Percentiles rank a stretch among this genome's conserved stretches.
phyloP scores from a whole-genome alignment of 2,113 vertebrate genomes.

The Columba livia region DNA sequence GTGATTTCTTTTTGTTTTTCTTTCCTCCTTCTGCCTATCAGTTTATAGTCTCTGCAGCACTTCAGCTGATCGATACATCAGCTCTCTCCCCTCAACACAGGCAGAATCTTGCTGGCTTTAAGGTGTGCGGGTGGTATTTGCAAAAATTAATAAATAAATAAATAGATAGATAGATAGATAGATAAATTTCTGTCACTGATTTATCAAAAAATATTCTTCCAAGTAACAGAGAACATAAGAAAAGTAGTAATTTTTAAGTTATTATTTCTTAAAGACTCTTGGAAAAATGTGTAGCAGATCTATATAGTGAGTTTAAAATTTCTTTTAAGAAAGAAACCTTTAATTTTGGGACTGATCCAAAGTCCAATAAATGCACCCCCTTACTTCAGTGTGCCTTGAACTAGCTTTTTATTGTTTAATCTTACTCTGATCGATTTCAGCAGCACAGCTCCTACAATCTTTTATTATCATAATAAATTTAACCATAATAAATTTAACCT shows the following conservation, averaged over 20 bases:
- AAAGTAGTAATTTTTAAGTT: neutral
- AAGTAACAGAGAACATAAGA: neutral
- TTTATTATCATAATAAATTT: slow-evolving; percentile 62
- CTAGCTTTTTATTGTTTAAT: slow-evolving; percentile 39
- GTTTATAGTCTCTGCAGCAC: slow-evolving; percentile 57
- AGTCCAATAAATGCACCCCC: neutral
- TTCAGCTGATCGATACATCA: slow-evolving; percentile 51
- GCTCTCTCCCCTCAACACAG: neutral
- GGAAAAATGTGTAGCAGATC: neutral
- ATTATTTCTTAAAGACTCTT: neutral
- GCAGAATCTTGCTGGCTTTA: slow-evolving; percentile 27
- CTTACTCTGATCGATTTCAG: slow-evolving; percentile 26
- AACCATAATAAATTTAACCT: neutral
- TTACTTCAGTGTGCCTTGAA: neutral
- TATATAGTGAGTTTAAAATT: neutral
- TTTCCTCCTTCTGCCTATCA: slow-evolving; percentile 22
- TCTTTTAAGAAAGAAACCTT: neutral
- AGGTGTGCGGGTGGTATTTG: slow-evolving; percentile 20
- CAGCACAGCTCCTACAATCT: slow-evolving; percentile 2
- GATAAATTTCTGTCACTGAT: neutral
- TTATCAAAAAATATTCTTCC: slow-evolving; percentile 13
- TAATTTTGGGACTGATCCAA: neutral
- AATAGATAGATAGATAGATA: neutral
- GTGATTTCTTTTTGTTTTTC: slow-evolving; percentile 12
- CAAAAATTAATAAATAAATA: neutral